Evolutionary conservation across 1,140 invertebrate species (phyloP).

Genomic region (Nomia melanderi): DNA sequence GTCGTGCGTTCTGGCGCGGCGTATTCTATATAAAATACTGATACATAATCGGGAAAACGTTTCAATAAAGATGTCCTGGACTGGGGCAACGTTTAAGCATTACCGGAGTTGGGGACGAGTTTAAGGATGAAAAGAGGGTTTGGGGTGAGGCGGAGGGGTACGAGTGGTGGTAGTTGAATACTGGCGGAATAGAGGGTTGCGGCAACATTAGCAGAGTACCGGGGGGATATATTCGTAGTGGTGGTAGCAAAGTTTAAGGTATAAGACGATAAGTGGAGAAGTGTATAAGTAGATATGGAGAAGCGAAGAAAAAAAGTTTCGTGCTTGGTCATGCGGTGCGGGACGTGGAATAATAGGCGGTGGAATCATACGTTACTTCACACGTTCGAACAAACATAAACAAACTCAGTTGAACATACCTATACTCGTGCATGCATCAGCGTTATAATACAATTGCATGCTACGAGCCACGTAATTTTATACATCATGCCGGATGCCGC

Average conservation of each 20-base stretch:
- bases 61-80: constrained; percentile 42
- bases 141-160: not conserved
- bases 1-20: constrained; percentile 19
- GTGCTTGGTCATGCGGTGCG: constrained; percentile 63
- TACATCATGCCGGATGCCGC: constrained; percentile 43
- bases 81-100: constrained; percentile 56
- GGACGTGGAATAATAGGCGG: constrained; percentile 34
- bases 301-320: constrained; percentile 58
- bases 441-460: constrained; percentile 50
- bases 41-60: constrained; percentile 17
- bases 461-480: constrained; percentile 48
- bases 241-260: constrained; percentile 50
- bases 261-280: constrained; percentile 63
- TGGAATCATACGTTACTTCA: not conserved
- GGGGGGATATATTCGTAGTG: constrained; percentile 28
- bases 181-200: constrained; percentile 20
- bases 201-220: constrained; percentile 59
- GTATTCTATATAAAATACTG: constrained; percentile 13
- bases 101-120: constrained; percentile 1
- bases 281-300: constrained; percentile 63
- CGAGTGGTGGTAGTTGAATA: constrained; percentile 34
- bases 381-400: not conserved
- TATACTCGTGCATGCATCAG: constrained; percentile 31
- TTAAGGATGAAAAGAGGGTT: not conserved
- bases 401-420: not conserved